Evolutionary conservation across 2,797 vertebrate genomes (phyloP), one percentile per base, ranked within the genome.

Genomic region (Enteromius afrohamiltoni): DNA sequence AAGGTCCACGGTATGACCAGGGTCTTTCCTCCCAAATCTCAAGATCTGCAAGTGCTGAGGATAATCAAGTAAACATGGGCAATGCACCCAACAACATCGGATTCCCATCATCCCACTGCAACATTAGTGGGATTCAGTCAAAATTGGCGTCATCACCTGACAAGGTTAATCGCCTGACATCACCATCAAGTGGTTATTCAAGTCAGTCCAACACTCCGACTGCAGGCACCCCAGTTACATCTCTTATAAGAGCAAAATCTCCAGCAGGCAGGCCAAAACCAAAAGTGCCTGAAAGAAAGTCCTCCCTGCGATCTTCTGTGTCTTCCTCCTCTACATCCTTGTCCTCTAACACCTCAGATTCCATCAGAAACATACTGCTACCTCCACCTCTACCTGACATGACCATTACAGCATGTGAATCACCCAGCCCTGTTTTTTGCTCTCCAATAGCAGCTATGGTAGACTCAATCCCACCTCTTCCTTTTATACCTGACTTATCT

Each of bases 121-220:
- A 26, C 40, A 77, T 49, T 60, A 69, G 65, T 69, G 79, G 42
- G 17, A 23, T 81, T 34, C 83, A 94, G 91, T 90, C 93, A 88
- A 95, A 94, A 90, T 89, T 86, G 40, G 21, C 62, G 45, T 16
- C 87, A 6, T 31, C 88, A 6, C 93, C 92, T 0, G 95, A 95
- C 69, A 95, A 95, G 73, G 87, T 95, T 6, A 95, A 95, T 78
- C 92, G 94, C 83, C 94, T 97, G 14, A 95, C 96, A 0, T 97
- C 97, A 0, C 96, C 97, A 0, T 98, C 97, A 0, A 98, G 96
- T 45, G 96, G 97, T 10, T 98, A 97, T 93, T 97, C 96, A 88
- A 98, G 96, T 91, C 97, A 97, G 89, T 97, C 96, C 0, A 96
- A 96, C 85, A 97, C 96, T 1, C 96, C 96, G 34, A 96, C 95